phyloP scores from a whole-genome alignment of 2,888 invertebrate species.

The Tenthredo distinguenda region DNA sequence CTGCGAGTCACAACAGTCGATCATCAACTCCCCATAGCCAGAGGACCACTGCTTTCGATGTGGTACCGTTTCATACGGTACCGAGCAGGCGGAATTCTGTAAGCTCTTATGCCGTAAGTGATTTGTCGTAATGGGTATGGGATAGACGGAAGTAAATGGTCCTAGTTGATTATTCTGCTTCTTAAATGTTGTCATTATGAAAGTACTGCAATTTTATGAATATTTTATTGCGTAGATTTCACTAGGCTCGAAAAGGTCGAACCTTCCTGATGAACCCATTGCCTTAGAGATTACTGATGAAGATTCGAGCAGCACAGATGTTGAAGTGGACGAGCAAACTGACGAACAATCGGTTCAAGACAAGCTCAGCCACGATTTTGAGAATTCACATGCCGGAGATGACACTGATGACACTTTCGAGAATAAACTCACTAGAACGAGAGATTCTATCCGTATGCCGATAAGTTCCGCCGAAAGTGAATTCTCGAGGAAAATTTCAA shows the following conservation, averaged over 20 bases:
- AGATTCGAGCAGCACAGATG: constrained; percentile 25
- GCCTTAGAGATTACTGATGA: constrained; percentile 9
- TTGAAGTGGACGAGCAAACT: constrained; percentile 19
- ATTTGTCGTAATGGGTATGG: background rate
- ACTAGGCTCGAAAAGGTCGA: constrained; percentile 27
- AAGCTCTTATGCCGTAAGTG: constrained; percentile 63
- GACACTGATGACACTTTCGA: constrained; percentile 36
- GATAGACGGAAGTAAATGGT: background rate
- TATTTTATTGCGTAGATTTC: background rate
- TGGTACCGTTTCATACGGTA: constrained; percentile 64
- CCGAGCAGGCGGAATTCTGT: constrained; percentile 63
- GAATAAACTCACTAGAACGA: background rate
- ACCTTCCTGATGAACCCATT: constrained; percentile 20
- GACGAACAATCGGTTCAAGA: constrained; percentile 23
- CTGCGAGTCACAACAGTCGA: constrained; percentile 53
- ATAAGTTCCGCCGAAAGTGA: background rate
- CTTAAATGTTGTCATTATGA: background rate
- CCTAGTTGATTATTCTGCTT: background rate
- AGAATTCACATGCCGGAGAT: constrained; percentile 16
- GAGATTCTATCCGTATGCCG: constrained; percentile 21
- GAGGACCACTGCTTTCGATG: constrained; percentile 65
- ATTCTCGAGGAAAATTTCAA: background rate
- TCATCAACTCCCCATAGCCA: constrained; percentile 59
- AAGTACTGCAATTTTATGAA: background rate
- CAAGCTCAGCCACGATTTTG: constrained; percentile 28